Evolutionary conservation across 2,888 invertebrate genomes (phyloP).

Genomic region (Scelioninae gen. 1): DNA sequence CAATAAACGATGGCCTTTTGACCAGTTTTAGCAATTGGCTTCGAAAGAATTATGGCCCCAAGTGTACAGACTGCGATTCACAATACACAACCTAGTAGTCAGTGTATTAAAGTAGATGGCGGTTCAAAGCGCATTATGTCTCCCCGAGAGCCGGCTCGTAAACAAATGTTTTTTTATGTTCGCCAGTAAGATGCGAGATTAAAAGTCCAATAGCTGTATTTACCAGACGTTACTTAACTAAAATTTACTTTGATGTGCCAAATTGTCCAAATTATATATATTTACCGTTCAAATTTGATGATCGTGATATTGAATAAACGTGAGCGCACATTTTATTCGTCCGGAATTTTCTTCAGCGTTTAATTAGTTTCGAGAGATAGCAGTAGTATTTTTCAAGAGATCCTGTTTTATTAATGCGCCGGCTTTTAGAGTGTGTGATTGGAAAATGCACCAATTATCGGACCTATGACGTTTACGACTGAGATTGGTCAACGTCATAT

Average conservation of each 20-base stretch:
- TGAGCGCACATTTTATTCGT: constrained; percentile 26
- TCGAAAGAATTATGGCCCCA: constrained; percentile 46
- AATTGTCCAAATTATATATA: constrained; percentile 3
- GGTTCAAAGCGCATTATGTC: constrained; percentile 26
- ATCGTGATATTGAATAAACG: constrained; percentile 30
- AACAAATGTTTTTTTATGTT: constrained; percentile 44
- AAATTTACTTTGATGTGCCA: constrained; percentile 27
- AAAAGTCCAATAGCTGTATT: constrained; percentile 34
- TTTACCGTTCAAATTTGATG: constrained; percentile 19
- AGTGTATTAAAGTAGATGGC: constrained; percentile 32
- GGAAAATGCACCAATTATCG: constrained; percentile 49
- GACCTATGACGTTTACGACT: constrained; percentile 36
- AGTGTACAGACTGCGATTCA: constrained; percentile 25
- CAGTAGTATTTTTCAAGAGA: constrained; percentile 1
- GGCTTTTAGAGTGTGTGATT: constrained; percentile 39
- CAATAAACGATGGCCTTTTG: constrained; percentile 56
- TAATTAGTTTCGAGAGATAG: constrained; percentile 49
- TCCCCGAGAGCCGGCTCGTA: constrained; percentile 15
- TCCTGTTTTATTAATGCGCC: constrained; percentile 42
- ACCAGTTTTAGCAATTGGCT: constrained; percentile 58
- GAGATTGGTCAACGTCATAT: constrained; percentile 39
- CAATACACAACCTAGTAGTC: constrained; percentile 20
- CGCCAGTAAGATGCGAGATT: constrained; percentile 32
- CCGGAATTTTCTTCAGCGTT: constrained; percentile 27
- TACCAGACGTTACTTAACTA: constrained; percentile 7